Conservation (phyloP, 2,113 vertebrate genomes). For the Leptodactylus fuscus region DNA sequence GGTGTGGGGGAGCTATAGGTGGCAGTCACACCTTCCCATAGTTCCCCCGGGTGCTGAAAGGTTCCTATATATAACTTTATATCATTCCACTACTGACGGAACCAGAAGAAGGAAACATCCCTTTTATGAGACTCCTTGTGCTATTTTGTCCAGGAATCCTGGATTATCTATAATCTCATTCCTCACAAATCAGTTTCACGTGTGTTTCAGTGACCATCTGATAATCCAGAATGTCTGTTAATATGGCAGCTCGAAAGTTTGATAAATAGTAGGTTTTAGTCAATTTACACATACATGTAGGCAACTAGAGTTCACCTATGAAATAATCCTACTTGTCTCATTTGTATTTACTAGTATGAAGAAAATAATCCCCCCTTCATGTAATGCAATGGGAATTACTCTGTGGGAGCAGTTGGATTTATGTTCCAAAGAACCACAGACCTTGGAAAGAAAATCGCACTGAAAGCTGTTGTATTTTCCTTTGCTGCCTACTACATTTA, state of each 20-base stretch:
- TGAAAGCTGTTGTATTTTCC: background rate
- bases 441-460: background rate
- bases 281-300: background rate
- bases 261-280: too few relatives aligned
- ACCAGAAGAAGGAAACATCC: too few relatives aligned
- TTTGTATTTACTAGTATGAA: background rate
- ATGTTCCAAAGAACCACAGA: background rate
- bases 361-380: background rate
- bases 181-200: too few relatives aligned
- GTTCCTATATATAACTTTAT: too few relatives aligned
- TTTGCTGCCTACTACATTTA: constrained; percentile 17
- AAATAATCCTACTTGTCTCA: background rate
- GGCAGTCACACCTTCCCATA: too few relatives aligned
- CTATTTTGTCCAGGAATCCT: too few relatives aligned
- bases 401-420: constrained; percentile 20
- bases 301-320: background rate
- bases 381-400: constrained; percentile 9
- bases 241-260: background rate
- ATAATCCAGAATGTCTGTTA: background rate
- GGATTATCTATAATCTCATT: too few relatives aligned
- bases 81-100: too few relatives aligned
- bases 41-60: too few relatives aligned
- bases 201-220: background rate
- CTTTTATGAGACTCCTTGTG: too few relatives aligned
- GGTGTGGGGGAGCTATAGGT: too few relatives aligned